These are phyloP conservation scores for Chalcosyrphus nemorum DNA, from an alignment of 2,888 invertebrate species.

Conservation along the genomic window DNA sequence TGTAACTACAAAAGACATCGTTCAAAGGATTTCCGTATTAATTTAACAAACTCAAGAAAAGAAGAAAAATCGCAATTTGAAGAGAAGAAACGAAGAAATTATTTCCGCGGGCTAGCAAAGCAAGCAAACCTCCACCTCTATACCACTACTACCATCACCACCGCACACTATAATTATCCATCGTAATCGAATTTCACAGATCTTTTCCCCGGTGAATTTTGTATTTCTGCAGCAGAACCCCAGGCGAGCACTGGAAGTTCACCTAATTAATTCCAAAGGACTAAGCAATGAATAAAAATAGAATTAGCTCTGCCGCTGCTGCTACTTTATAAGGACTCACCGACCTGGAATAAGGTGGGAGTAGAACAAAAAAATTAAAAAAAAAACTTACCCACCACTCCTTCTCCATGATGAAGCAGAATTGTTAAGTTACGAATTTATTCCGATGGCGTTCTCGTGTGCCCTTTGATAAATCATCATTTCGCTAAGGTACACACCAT, in stretches of 20 bases:
- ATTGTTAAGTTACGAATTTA: conserved; percentile 56
- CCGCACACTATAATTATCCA: neutral
- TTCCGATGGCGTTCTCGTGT: conserved; percentile 48
- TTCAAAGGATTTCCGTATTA: neutral
- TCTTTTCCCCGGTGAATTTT: conserved; percentile 18
- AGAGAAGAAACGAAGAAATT: neutral
- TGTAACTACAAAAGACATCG: neutral
- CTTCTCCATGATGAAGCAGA: conserved; percentile 15
- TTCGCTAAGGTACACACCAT: conserved; percentile 48
- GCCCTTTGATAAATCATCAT: conserved; percentile 71
- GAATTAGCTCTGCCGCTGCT: neutral
- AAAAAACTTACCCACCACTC: neutral
- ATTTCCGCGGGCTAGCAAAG: neutral
- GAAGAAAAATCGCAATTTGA: neutral
- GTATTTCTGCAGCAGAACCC: conserved; percentile 3
- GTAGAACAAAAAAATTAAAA: neutral
- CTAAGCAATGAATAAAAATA: conserved; percentile 47
- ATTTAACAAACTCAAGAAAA: neutral
- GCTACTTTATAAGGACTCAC: neutral
- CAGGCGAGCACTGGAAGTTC: conserved; percentile 5
- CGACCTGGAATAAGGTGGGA: conserved; percentile 10
- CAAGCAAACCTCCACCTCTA: too few species aligned
- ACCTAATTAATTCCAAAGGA: conserved; percentile 54
- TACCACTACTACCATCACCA: neutral
- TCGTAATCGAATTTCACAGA: conserved; percentile 38